A percentile compares a stretch with the other conserved stretches of the same genome.
These are phyloP conservation scores for Macrophya annulata DNA, from an alignment of 2,888 invertebrate genomes.

Conservation along the genomic window DNA sequence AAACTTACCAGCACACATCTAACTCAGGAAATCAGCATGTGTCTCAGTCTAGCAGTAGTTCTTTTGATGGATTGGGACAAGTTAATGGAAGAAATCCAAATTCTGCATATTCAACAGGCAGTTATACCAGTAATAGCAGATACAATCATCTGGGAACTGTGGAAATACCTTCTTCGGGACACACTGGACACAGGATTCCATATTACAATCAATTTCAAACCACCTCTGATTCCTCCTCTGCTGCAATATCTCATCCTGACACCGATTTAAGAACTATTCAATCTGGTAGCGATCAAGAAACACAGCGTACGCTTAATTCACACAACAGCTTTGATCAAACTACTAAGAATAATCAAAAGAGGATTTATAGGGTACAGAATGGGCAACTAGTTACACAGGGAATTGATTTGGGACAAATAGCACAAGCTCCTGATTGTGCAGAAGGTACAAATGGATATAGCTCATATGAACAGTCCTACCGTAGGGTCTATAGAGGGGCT, in stretches of 20 bases:
- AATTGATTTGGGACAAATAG: constrained; percentile 58
- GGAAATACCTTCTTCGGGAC: neutral
- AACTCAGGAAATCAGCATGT: constrained; percentile 27
- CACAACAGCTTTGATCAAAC: constrained; percentile 47
- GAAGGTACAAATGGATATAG: constrained; percentile 57
- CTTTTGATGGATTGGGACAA: neutral
- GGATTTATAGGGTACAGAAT: constrained; percentile 55
- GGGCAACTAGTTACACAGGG: constrained; percentile 58
- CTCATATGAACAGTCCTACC: constrained; percentile 55
- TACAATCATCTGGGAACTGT: neutral
- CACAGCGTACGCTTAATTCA: neutral
- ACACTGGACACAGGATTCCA: neutral
- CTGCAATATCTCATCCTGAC: neutral
- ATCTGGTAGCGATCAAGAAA: constrained; percentile 14
- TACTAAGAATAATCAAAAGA: constrained; percentile 55
- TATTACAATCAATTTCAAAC: constrained; percentile 43
- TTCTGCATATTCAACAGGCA: neutral
- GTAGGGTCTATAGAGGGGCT: constrained; percentile 65
- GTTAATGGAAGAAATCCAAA: neutral
- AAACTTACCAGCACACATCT: constrained; percentile 22
- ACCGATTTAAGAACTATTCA: neutral
- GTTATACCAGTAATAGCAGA: neutral
- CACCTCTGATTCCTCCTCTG: neutral
- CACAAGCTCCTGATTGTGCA: constrained; percentile 64
- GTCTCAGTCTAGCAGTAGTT: constrained; percentile 17